Base-by-base conservation (phyloP, 2,888 invertebrate species). In the Drosophila demipolita region DNA sequence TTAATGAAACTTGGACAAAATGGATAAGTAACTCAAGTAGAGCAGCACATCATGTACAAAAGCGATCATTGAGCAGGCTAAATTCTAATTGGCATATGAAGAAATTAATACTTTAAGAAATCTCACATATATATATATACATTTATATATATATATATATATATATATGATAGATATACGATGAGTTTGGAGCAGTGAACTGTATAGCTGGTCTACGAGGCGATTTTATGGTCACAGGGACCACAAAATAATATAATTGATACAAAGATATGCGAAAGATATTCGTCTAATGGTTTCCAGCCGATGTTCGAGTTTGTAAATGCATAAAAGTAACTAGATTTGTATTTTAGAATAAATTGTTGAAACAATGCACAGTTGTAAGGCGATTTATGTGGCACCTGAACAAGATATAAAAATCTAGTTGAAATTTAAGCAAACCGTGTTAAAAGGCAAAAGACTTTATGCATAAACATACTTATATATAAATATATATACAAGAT, bases 31-130 rank as follows among this genome's bases (percentile, higher is more conserved):
- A 69, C 38, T 67, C 60, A 50, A 71, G 33, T 42, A 69, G 66
- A 76, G 75, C 86, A 81, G 87, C 87, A 89, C 89, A 70, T 49
- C 75, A 87, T 82, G 87, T 87, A 87, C 87, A 87, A 87, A 87
- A 85, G 48, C 17, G 49, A 23, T 40, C 50, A 70, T 69, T 72
- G 66, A 68, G 50, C 38, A 60, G 64, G 63, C 65, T 71, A 78
- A 76, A 78, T 75, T 68, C 20, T 42, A 75, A 83, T 89, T 84
- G 81, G 86, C 75, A 66, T 32, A 40, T 35, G 72, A 48, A 45
- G 40, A 63, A 65, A 60, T 58, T 42, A 60, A 52, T 66, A 75
- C 49, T 29, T 42, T 73, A 61, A 62, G 59, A 61, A 55, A 60
- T 58, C 60, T 48, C 38, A 66, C 17, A 75, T 50, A 66, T 17